phyloP scores from a whole-genome alignment of 2,888 invertebrate species.

The Hypselothyrea guttata region DNA sequence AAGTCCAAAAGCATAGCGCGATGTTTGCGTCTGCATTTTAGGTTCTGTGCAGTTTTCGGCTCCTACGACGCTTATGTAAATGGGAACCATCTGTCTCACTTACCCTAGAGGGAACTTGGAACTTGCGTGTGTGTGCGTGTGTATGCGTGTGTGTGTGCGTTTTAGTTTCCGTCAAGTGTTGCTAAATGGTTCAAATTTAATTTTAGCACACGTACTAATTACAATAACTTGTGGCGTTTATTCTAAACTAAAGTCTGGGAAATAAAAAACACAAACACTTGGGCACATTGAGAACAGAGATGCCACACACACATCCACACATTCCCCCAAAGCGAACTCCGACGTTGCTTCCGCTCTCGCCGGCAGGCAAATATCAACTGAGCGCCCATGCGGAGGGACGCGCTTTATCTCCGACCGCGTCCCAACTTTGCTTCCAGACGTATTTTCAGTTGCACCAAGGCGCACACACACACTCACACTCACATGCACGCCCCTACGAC shows the following conservation, averaged over 20 bases:
- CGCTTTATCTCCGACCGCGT: slow-evolving; percentile 49
- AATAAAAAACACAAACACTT: slow-evolving; percentile 21
- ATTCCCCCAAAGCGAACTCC: slow-evolving; percentile 28
- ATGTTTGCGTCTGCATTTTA: slow-evolving; percentile 22
- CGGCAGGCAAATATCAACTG: slow-evolving; percentile 64
- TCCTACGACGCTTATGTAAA: slow-evolving; percentile 55
- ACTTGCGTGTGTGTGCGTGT: not conserved
- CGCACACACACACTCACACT: slow-evolving; percentile 22
- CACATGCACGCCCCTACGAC: slow-evolving; percentile 17
- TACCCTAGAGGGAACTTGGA: slow-evolving; percentile 21
- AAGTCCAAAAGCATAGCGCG: slow-evolving; percentile 62
- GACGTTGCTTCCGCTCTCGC: slow-evolving; percentile 48
- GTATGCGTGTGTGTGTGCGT: not conserved
- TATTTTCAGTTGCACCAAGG: slow-evolving; percentile 28
- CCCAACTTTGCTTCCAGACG: slow-evolving; percentile 52
- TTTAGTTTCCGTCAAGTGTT: slow-evolving; percentile 12
- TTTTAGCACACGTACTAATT: slow-evolving; percentile 54
- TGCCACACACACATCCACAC: slow-evolving; percentile 32
- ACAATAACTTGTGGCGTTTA: slow-evolving; percentile 56
- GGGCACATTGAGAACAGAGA: slow-evolving; percentile 18
- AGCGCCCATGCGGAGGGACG: slow-evolving; percentile 17
- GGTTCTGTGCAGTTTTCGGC: slow-evolving; percentile 10
- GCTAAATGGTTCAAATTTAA: slow-evolving; percentile 34
- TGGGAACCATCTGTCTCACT: slow-evolving; percentile 43
- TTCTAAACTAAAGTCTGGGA: slow-evolving; percentile 40